Evolutionary conservation across 2,113 vertebrate species (phyloP).

Genomic region (Prunella fulvescens): DNA sequence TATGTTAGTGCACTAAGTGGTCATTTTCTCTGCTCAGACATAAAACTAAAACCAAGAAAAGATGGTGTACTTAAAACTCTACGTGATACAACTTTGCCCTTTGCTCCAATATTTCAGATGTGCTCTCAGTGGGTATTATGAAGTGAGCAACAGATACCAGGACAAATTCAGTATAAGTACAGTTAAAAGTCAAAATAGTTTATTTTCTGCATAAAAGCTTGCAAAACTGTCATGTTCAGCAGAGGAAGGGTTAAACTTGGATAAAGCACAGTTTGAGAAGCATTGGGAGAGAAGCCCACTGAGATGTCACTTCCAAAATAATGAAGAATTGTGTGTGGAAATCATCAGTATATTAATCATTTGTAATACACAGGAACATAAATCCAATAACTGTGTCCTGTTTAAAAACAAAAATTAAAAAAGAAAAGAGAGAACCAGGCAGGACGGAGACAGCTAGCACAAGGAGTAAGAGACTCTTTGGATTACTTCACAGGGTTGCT

Average conservation of each 20-base stretch:
- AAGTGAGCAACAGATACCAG: neutral
- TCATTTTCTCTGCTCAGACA: neutral
- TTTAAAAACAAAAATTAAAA: neutral
- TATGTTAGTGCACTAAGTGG: neutral
- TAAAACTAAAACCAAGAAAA: neutral
- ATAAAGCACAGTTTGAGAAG: neutral
- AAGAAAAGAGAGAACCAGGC: neutral
- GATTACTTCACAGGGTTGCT: neutral
- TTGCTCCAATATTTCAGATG: neutral
- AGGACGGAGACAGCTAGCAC: no score
- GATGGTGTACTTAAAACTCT: neutral
- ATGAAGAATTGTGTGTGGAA: neutral
- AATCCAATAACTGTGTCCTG: neutral
- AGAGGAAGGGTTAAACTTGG: neutral
- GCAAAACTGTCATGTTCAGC: neutral
- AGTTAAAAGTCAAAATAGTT: neutral
- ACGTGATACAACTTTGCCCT: rapidly evolving
- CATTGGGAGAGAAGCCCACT: neutral
- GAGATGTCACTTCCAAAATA: neutral
- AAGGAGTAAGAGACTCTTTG: neutral
- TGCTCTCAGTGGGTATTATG: neutral
- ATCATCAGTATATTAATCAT: neutral
- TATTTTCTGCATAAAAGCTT: neutral
- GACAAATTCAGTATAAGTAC: neutral
- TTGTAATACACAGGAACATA: neutral